These are phyloP conservation scores for Polylopha cassiicola DNA, from an alignment of 2,888 invertebrate species.

Conservation along the genomic window DNA sequence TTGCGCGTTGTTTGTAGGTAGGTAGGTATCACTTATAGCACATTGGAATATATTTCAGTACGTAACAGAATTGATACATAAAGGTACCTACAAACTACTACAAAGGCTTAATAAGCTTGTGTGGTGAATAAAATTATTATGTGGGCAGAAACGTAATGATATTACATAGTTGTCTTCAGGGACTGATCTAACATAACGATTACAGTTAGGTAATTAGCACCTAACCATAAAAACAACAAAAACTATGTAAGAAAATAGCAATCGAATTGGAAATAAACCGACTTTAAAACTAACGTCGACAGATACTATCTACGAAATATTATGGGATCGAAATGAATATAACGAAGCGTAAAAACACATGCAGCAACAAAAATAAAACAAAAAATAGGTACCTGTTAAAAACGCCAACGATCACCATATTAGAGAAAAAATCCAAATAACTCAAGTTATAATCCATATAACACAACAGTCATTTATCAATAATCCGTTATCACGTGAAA, in stretches of 20 bases:
- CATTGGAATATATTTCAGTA: no score
- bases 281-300: no score
- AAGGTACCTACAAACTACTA: no score
- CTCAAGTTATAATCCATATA: slow-evolving; percentile 8
- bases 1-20: no score
- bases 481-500: slow-evolving; percentile 49
- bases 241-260: no score
- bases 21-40: no score
- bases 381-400: slow-evolving; percentile 65
- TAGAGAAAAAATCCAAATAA: slow-evolving; percentile 61
- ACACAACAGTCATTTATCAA: slow-evolving; percentile 34
- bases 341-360: slow-evolving; percentile 5
- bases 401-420: slow-evolving; percentile 74
- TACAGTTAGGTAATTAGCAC: slow-evolving; percentile 12
- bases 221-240: no score
- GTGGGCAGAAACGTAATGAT: slow-evolving; percentile 15
- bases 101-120: neutral
- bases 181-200: slow-evolving; percentile 20
- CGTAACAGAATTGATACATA: no score
- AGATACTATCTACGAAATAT: no score
- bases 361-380: slow-evolving; percentile 17
- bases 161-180: slow-evolving; percentile 16
- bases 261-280: no score
- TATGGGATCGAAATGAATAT: slow-evolving; percentile 15
- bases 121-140: slow-evolving; percentile 8